Base-by-base conservation (phyloP, 2,113 vertebrate species). In the Phoxinus phoxinus region DNA sequence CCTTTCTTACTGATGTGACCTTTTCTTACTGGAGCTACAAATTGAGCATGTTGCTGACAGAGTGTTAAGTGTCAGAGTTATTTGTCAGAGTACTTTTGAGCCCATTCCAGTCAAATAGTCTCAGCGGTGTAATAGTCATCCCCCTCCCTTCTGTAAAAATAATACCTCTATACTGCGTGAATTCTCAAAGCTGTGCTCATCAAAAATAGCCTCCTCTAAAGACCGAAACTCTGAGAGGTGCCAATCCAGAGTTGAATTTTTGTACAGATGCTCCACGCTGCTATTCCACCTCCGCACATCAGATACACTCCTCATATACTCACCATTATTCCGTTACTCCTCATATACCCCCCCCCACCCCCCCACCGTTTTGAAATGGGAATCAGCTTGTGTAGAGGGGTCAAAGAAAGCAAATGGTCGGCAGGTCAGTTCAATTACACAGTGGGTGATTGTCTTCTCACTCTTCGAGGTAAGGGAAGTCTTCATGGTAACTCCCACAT, bases 341-440 rank as follows among this genome's bases (percentile, higher is more conserved):
- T 53, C 32, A n/a, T 46, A 44, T 51, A 73, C 65, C 37, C 37
- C 6, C 6, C 1, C 37, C 37, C 5, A 0, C 35, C 1, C 1
- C 37, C 37, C 79, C 76, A 85, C 84, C 83, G 78, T 81, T 80
- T 74, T 73, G 85, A 73, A 73, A 86, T 73, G 84, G 81, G 81
- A 77, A 82, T 59, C 58, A 48, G 84, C 53, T 83, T 85, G 77
- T 84, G 84, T 35, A 75, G 46, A 32, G 84, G 69, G 85, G 87
- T 81, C 82, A 86, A 72, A 73, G 65, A 84, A 74, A 81, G 88
- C 87, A 89, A 88, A 85, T 65, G 90, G 84, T 89, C 85, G 81
- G 79, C 78, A 72, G 89, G 90, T 88, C 90, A 89, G 81, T 91
- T 89, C 86, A 87, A 85, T 91, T 88, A 89, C 88, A 87, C 75